Conservation (phyloP, 2,888 invertebrate species). For the Microctonus brassicae region DNA sequence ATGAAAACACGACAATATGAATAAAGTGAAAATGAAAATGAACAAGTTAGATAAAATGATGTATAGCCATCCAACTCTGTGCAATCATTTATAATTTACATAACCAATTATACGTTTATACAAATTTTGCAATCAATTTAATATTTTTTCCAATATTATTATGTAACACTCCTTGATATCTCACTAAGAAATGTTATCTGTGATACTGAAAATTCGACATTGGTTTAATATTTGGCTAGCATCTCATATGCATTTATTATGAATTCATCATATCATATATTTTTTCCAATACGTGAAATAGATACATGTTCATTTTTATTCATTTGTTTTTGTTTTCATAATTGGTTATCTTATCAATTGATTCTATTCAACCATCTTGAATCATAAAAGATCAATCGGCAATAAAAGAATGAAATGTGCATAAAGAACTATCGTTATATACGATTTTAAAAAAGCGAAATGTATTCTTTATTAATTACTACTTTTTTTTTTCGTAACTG, state of each 20-base stretch:
- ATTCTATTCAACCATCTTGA: slow-evolving; percentile 32
- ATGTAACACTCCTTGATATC: background rate
- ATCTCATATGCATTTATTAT: slow-evolving; percentile 24
- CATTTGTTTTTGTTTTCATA: background rate
- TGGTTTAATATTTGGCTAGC: slow-evolving; percentile 40
- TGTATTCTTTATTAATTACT: slow-evolving; percentile 38
- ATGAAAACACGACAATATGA: background rate
- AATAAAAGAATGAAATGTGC: slow-evolving; percentile 45
- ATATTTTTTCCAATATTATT: slow-evolving; percentile 12
- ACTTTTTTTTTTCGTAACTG: slow-evolving; percentile 29
- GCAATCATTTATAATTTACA: slow-evolving; percentile 19
- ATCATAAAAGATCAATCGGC: slow-evolving; percentile 53
- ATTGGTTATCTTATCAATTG: slow-evolving; percentile 4
- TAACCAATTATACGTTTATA: slow-evolving; percentile 35
- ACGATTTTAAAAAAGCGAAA: slow-evolving; percentile 51
- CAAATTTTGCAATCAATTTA: slow-evolving; percentile 31
- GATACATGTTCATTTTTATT: background rate
- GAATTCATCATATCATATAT: background rate
- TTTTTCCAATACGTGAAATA: slow-evolving; percentile 8
- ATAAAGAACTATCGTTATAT: slow-evolving; percentile 41
- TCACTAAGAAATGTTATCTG: slow-evolving; percentile 12
- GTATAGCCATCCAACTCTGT: slow-evolving; percentile 26
- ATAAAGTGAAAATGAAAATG: background rate
- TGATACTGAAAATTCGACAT: slow-evolving; percentile 29
- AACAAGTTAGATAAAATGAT: background rate